Evolutionary conservation across 2,888 invertebrate genomes (phyloP).

Genomic region (Fabriciana adippe): DNA sequence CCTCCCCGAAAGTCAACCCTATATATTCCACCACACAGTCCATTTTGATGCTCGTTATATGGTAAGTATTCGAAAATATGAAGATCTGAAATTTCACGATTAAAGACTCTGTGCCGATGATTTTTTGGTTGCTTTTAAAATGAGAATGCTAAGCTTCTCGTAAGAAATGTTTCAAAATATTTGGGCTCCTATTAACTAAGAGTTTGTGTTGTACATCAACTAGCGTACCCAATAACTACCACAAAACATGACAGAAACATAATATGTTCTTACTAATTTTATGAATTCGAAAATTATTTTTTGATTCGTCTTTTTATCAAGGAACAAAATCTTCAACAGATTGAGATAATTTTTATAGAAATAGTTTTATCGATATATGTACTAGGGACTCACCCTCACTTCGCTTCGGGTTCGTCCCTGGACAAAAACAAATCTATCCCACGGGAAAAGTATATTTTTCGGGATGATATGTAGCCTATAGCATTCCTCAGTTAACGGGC

Average conservation of each 20-base stretch:
- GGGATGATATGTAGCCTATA: no score
- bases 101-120: conserved; percentile 18
- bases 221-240: background rate
- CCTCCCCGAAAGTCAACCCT: conserved; percentile 34
- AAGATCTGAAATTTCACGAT: conserved; percentile 14
- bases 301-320: no score
- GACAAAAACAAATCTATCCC: no score
- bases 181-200: conserved; percentile 36
- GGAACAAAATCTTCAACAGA: no score
- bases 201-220: background rate
- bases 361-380: no score
- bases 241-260: background rate
- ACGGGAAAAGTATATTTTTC: no score
- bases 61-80: background rate
- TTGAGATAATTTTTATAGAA: no score
- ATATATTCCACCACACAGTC: conserved; percentile 31
- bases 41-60: conserved; percentile 19
- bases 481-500: no score
- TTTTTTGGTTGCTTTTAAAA: conserved; percentile 40
- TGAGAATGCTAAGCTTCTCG: conserved; percentile 23
- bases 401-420: no score
- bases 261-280: no score
- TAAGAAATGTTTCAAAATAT: conserved; percentile 45
- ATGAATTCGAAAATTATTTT: no score
- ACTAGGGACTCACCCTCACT: no score